Base-by-base conservation (phyloP, 1,140 invertebrate species). In the Trichonephila inaurata region DNA sequence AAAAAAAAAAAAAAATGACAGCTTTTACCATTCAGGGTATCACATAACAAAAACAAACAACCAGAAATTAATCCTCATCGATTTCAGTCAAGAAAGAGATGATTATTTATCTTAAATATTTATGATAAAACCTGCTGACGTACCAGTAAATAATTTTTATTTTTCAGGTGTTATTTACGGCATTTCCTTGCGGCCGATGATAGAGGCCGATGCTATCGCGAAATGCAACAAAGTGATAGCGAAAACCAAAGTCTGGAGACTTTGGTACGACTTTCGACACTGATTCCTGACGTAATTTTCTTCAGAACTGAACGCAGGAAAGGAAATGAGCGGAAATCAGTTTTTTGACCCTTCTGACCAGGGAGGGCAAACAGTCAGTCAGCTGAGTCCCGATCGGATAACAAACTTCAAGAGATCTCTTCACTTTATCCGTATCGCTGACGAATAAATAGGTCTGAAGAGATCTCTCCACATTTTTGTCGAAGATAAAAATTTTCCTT, bases 331-430 rank as follows among this genome's bases (percentile, higher is more conserved):
- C 10, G 51, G 51, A 51, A 51, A 51, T 51, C 28, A 77, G 72
- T 77, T 77, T 77, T 33, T 77, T 77, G 72, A 77, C 72, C 72
- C 28, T 33, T 77, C 28, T 77, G 72, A 40, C 28, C 28, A 77
- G 16, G 12, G 28, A 77, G 69, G 28, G 28, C 24, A 77, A 77
- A 77, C 28, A 77, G 69, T 8, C 12, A 77, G 33, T 77, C 72
- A 77, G 33, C 72, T 19, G 72, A 77, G 28, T 21, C 19, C 24
- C 5, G 28, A 77, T 77, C 72, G 72, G 72, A 77, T 77, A 77
- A 77, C 33, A 28, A 40, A 77, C 72, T 18, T 77, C 28, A 77
- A 77, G 72, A 77, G 72, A 77, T 77, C 72, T 77, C 72, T 77
- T 77, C 28, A 77, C 16, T 33, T 77, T 77, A 18, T 33, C 72